Percentiles rank a stretch among this genome's conserved stretches.
phyloP scores from a whole-genome alignment of 2,113 vertebrate species.

The Motacilla tschutschensis region DNA sequence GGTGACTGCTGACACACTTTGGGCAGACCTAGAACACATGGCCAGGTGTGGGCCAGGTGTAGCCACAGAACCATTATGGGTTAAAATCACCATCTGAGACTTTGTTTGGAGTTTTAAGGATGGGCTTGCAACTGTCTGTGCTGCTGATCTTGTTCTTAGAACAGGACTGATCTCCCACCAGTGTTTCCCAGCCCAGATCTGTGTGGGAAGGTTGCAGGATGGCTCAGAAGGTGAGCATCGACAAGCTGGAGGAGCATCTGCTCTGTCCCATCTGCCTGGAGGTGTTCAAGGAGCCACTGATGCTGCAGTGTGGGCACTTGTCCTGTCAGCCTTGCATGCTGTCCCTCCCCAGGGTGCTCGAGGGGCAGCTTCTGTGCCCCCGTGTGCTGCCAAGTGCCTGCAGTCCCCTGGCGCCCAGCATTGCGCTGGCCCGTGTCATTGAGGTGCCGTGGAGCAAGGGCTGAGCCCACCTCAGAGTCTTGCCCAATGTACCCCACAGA shows the following conservation, averaged over 20 bases:
- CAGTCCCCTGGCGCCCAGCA: conserved; percentile 72
- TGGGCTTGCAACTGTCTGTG: background rate
- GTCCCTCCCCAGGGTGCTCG: conserved; percentile 65
- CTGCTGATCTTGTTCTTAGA: background rate
- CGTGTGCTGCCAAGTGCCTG: conserved; percentile 73
- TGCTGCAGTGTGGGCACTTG: conserved; percentile 83
- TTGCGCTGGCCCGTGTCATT: conserved; percentile 74
- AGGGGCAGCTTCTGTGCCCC: conserved; percentile 75
- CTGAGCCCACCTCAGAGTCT: conserved; percentile 39
- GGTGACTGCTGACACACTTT: background rate
- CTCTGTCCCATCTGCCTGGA: conserved; percentile 83
- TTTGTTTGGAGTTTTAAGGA: background rate
- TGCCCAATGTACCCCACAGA: conserved; percentile 61
- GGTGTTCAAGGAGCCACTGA: conserved; percentile 79
- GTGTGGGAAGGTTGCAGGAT: conserved; percentile 28
- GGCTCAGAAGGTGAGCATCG: conserved; percentile 70
- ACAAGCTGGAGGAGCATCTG: conserved; percentile 76
- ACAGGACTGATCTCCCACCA: background rate
- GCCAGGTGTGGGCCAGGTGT: background rate
- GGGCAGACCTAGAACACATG: background rate
- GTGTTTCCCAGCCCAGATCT: background rate
- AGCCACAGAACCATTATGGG: fast-evolving
- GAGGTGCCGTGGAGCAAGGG: conserved; percentile 16
- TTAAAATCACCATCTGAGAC: background rate
- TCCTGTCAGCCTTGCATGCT: conserved; percentile 77